These are phyloP conservation scores for Mus caroli DNA, from an alignment of 2,797 vertebrate genomes.

Conservation along the genomic window DNA sequence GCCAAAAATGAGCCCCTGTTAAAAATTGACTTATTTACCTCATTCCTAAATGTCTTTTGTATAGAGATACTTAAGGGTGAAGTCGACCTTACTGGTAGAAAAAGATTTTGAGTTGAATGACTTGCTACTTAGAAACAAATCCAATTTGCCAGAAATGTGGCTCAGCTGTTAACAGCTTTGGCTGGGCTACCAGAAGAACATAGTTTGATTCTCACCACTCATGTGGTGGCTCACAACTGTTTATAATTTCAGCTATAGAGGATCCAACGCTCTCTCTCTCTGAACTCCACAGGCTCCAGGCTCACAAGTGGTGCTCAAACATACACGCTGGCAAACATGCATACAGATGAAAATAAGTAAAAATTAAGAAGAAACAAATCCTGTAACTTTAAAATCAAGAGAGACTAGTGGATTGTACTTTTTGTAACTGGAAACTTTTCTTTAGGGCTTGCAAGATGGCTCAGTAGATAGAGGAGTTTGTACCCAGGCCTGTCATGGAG, in stretches of 20 bases:
- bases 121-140: constrained; percentile 50
- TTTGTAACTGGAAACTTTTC: constrained; percentile 20
- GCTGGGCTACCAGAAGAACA: background rate
- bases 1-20: constrained; percentile 36
- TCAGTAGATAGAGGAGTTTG: background rate
- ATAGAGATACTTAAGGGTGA: background rate
- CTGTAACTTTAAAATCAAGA: background rate
- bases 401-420: background rate
- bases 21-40: constrained; percentile 36
- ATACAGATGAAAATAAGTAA: background rate
- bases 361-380: background rate
- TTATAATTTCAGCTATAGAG: background rate
- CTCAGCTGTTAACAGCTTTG: background rate
- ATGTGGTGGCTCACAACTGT: background rate
- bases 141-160: background rate
- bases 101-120: constrained; percentile 4
- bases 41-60: constrained; percentile 31
- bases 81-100: background rate
- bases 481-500: background rate
- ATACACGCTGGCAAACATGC: too few relatives aligned
- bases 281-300: background rate
- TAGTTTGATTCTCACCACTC: background rate
- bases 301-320: background rate
- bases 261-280: background rate
- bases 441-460: background rate